These are phyloP conservation scores for Conus ventricosus DNA, from an alignment of 1,140 invertebrate genomes.

Conservation along the genomic window DNA sequence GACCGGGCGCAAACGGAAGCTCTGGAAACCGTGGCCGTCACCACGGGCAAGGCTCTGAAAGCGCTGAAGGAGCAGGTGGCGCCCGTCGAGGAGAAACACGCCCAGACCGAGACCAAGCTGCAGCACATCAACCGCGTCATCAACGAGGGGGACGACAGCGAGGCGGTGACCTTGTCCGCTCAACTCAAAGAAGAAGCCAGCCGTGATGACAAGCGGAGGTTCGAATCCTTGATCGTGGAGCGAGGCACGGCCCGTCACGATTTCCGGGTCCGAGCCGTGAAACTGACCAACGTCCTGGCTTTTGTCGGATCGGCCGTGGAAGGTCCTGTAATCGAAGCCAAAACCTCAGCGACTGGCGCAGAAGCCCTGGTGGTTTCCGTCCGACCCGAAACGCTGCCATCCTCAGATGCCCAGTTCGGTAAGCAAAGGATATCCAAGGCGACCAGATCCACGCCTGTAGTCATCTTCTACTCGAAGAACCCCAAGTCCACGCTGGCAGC, in stretches of 20 bases:
- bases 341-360: background rate
- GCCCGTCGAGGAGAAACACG: background rate
- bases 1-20: background rate
- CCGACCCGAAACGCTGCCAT: background rate
- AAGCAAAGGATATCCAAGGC: background rate
- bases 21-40: background rate
- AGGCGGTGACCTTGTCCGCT: background rate
- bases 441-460: background rate
- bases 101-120: too few species aligned
- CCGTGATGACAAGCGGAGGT: background rate
- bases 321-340: background rate
- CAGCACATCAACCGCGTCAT: background rate
- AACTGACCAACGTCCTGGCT: conserved; percentile 5
- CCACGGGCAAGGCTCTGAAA: background rate
- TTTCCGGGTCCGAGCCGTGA: background rate
- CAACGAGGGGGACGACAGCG: background rate
- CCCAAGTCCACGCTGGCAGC: background rate
- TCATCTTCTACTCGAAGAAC: conserved; percentile 24
- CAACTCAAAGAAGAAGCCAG: background rate
- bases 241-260: conserved; percentile 1
- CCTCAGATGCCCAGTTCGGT: too few species aligned
- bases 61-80: background rate
- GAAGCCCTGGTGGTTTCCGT: background rate
- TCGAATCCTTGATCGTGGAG: background rate
- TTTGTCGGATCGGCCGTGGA: background rate